These are phyloP conservation scores for Eudyptes chrysolophus DNA, from an alignment of 2,113 vertebrate genomes.

Conservation along the genomic window DNA sequence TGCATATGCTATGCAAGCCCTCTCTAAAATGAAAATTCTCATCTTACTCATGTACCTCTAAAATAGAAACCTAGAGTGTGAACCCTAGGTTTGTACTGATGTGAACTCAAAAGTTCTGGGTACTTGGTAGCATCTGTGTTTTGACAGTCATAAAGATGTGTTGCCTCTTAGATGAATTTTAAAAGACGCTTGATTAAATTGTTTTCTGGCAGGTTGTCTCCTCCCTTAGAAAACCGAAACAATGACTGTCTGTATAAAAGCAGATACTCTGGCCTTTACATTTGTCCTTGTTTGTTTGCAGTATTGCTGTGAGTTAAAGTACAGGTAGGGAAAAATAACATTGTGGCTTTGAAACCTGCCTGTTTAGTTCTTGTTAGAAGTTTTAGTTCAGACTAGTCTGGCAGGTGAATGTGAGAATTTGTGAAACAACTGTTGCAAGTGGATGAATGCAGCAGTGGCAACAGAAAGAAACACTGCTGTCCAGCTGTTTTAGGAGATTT, in stretches of 20 bases:
- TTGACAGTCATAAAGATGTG: background rate
- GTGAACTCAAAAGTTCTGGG: background rate
- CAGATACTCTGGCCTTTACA: background rate
- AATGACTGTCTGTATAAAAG: background rate
- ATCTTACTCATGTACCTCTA: background rate
- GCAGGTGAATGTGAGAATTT: background rate
- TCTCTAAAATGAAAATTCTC: background rate
- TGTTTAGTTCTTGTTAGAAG: background rate
- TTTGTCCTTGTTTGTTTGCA: background rate
- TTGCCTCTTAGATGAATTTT: background rate
- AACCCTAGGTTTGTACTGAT: background rate
- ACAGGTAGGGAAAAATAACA: background rate
- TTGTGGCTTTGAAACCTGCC: background rate
- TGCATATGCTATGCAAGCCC: background rate
- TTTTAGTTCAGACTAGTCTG: background rate
- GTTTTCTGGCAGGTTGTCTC: background rate
- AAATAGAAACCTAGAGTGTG: background rate
- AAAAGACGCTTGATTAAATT: background rate
- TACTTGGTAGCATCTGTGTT: background rate
- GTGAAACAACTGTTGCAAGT: background rate
- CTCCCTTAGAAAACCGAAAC: background rate
- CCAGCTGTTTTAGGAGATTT: background rate
- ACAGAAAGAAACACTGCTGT: background rate
- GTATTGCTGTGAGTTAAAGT: background rate
- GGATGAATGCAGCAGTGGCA: background rate